Percentiles rank a stretch among this genome's conserved stretches.
These are phyloP conservation scores for Drosophila crucigera DNA, from an alignment of 2,888 invertebrate genomes.

Conservation along the genomic window DNA sequence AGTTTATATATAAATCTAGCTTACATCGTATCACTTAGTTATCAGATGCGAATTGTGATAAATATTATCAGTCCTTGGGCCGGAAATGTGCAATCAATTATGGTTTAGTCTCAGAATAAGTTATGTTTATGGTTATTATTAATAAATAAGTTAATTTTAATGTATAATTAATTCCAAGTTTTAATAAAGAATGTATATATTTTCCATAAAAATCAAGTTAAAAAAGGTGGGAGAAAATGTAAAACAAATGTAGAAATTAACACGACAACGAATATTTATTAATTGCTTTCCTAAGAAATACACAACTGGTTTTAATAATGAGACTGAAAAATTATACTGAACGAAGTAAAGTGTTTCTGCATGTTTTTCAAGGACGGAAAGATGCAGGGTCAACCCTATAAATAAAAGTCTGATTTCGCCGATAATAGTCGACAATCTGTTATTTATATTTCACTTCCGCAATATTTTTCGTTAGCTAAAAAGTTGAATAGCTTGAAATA, in stretches of 20 bases:
- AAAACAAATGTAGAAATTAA: background rate
- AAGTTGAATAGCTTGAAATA: background rate
- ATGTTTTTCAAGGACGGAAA: background rate
- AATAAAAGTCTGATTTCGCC: background rate
- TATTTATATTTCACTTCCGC: background rate
- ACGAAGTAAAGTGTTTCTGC: background rate
- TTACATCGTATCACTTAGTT: constrained; percentile 59
- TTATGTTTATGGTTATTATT: constrained; percentile 1
- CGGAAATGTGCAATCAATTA: constrained; percentile 85
- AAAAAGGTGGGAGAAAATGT: background rate
- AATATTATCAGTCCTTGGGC: constrained; percentile 85
- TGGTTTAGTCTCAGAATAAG: constrained; percentile 57
- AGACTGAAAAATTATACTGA: background rate
- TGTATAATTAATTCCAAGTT: constrained; percentile 2
- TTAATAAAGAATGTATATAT: constrained; percentile 49
- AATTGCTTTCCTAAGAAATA: background rate
- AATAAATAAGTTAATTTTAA: constrained; percentile 17
- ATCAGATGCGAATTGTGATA: constrained; percentile 84
- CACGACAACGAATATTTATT: background rate
- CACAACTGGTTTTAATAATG: background rate
- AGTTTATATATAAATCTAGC: constrained; percentile 37
- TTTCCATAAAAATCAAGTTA: constrained; percentile 6
- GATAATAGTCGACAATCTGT: background rate
- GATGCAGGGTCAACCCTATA: background rate
- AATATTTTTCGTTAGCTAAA: background rate